phyloP scores from a whole-genome alignment of 2,888 invertebrate species.

The Ichneumon xanthorius region DNA sequence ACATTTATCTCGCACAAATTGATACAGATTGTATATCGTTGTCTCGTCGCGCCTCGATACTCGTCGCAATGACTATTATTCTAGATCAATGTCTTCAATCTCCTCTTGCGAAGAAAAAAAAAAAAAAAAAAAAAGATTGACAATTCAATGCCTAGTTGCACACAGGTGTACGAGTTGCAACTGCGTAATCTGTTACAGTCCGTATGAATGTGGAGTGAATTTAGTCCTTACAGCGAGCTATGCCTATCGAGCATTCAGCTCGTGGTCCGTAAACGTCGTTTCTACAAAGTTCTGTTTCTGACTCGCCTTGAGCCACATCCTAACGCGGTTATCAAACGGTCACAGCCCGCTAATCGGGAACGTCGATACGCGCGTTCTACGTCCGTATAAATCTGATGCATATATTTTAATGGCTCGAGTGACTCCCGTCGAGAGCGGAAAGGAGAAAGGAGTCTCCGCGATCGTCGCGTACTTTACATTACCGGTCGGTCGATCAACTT shows the following conservation, averaged over 20 bases:
- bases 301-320: constrained; percentile 76
- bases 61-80: constrained; percentile 6
- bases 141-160: constrained; percentile 1
- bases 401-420: background rate
- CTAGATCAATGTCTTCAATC: background rate
- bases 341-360: constrained; percentile 59
- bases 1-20: constrained; percentile 28
- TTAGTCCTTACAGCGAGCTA: constrained; percentile 4
- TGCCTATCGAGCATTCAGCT: constrained; percentile 13
- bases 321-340: constrained; percentile 68
- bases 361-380: constrained; percentile 59
- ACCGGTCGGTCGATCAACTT: background rate
- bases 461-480: background rate
- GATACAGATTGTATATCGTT: constrained; percentile 28
- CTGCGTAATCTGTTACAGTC: background rate
- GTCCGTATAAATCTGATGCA: constrained; percentile 30
- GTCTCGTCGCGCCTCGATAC: constrained; percentile 20
- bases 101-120: background rate
- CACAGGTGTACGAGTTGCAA: background rate
- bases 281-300: constrained; percentile 67
- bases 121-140: constrained; percentile 37
- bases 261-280: constrained; percentile 10
- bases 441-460: background rate
- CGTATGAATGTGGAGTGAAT: background rate
- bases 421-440: background rate